phyloP scores from a whole-genome alignment of 2,888 invertebrate species.

The Hirtodrosophila trivittata region DNA sequence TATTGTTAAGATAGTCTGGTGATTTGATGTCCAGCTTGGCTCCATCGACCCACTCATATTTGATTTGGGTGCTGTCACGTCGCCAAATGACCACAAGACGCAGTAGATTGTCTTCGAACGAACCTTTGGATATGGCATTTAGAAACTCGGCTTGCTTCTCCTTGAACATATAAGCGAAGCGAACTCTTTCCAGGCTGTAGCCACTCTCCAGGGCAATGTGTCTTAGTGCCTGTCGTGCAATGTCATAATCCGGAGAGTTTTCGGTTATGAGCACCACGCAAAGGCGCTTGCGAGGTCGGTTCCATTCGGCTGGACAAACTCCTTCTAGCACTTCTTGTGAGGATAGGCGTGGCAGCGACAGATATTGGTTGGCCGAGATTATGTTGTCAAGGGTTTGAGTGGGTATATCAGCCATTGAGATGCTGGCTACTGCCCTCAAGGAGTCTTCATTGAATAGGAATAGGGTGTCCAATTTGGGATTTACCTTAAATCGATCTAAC shows the following conservation, averaged over 20 bases:
- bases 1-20: conserved; percentile 83
- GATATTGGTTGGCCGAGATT: conserved; percentile 93
- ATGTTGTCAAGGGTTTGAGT: conserved; percentile 94
- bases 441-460: conserved; percentile 95
- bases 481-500: conserved; percentile 88
- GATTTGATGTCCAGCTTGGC: conserved; percentile 79
- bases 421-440: conserved; percentile 91
- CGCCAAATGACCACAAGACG: conserved; percentile 96
- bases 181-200: conserved; percentile 88
- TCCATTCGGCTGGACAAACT: conserved; percentile 95
- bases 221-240: conserved; percentile 87
- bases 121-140: conserved; percentile 85
- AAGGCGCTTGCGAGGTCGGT: conserved; percentile 89
- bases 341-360: conserved; percentile 94
- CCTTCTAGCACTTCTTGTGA: conserved; percentile 90
- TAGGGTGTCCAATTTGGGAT: conserved; percentile 90
- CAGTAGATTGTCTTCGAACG: conserved; percentile 87
- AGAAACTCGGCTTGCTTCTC: conserved; percentile 91
- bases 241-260: conserved; percentile 84
- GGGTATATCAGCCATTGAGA: conserved; percentile 95
- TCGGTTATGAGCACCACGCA: conserved; percentile 92
- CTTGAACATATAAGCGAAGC: conserved; percentile 94
- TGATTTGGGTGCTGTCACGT: conserved; percentile 92
- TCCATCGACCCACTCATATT: conserved; percentile 92
- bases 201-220: conserved; percentile 89